These are phyloP conservation scores for Dysmachus trigonus DNA, from an alignment of 2,888 invertebrate species.

Conservation along the genomic window DNA sequence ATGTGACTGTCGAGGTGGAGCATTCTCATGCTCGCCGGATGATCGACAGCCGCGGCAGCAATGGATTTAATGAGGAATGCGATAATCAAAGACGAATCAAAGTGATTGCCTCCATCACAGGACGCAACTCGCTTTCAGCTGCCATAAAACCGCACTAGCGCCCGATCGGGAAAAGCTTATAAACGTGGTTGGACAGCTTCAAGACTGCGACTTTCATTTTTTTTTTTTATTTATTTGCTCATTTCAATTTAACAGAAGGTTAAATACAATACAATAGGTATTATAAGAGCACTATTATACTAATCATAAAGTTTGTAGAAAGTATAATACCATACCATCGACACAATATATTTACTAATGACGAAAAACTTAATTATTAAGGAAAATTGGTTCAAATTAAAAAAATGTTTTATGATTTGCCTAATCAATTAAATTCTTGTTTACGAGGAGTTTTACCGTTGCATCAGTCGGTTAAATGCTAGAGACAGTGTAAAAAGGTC, in stretches of 20 bases:
- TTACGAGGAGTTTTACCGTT: no score
- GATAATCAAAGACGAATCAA: slow-evolving; percentile 10
- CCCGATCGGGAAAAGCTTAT: background rate
- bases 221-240: background rate
- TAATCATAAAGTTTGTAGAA: no score
- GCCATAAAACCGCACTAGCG: background rate
- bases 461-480: no score
- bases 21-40: background rate
- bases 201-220: background rate
- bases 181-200: background rate
- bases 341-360: no score
- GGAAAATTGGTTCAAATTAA: no score
- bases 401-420: no score
- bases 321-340: no score
- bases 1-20: background rate
- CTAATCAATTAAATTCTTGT: no score
- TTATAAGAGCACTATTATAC: no score
- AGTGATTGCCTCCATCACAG: background rate
- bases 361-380: no score
- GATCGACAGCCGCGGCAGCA: background rate
- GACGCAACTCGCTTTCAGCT: background rate
- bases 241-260: background rate
- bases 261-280: no score
- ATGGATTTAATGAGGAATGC: background rate
- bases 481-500: no score